These are phyloP conservation scores for Psix sp. DNA, from an alignment of 1,140 invertebrate species.

Conservation along the genomic window DNA sequence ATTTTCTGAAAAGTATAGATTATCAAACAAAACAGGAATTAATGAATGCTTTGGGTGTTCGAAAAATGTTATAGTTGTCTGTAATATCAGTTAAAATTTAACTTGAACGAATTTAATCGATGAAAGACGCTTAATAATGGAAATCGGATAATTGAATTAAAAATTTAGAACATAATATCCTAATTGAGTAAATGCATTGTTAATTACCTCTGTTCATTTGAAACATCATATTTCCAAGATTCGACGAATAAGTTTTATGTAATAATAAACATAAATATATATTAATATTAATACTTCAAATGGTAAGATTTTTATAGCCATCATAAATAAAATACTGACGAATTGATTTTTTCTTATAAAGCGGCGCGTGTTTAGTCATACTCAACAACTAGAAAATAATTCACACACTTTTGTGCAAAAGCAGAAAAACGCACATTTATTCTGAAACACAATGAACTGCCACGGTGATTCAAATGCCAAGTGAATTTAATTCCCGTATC, in stretches of 20 bases:
- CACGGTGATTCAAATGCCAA: slow-evolving; percentile 76
- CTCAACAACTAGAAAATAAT: slow-evolving; percentile 50
- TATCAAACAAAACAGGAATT: no score
- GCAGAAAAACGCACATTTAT: slow-evolving; percentile 68
- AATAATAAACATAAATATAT: slow-evolving; percentile 26
- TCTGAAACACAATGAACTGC: slow-evolving; percentile 75
- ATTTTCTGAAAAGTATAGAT: no score
- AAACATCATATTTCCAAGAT: slow-evolving; percentile 49
- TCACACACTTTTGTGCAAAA: slow-evolving; percentile 57
- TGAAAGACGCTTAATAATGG: no score
- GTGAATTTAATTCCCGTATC: slow-evolving; percentile 77
- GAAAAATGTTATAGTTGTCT: no score
- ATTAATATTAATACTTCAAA: slow-evolving; percentile 37
- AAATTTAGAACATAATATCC: slow-evolving; percentile 1
- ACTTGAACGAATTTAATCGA: no score
- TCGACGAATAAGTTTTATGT: slow-evolving; percentile 34
- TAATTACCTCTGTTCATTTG: no score
- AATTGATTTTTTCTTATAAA: slow-evolving; percentile 49
- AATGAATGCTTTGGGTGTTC: no score
- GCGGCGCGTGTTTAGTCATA: slow-evolving; percentile 28
- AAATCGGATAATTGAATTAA: no score
- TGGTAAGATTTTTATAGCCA: slow-evolving; percentile 23
- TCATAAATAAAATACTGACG: slow-evolving; percentile 40
- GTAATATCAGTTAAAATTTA: no score
- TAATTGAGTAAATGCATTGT: no score